Evolutionary conservation across 2,113 vertebrate genomes (phyloP).

Genomic region (Marcusenius ussheri): DNA sequence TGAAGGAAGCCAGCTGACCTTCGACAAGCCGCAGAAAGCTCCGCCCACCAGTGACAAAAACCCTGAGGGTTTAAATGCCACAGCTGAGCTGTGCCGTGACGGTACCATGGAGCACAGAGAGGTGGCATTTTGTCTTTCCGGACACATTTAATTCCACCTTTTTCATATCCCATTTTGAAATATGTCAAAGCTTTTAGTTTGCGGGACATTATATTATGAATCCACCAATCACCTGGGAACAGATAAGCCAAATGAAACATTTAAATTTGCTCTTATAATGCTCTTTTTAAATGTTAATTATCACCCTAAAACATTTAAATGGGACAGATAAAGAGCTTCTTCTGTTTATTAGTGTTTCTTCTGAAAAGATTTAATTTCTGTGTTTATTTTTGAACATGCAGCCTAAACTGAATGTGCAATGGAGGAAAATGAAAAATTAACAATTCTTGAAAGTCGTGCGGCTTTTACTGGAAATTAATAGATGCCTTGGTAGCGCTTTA

Average conservation of each 20-base stretch:
- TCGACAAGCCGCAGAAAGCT: not conserved
- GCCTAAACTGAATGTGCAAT: slow-evolving; percentile 32
- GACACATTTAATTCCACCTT: not conserved
- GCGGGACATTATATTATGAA: slow-evolving; percentile 25
- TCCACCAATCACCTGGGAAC: not conserved
- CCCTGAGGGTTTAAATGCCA: slow-evolving; percentile 1
- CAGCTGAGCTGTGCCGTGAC: not conserved
- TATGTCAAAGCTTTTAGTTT: slow-evolving; percentile 42
- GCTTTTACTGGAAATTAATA: slow-evolving; percentile 53
- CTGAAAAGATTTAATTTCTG: slow-evolving; percentile 38
- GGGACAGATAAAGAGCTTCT: slow-evolving; percentile 10
- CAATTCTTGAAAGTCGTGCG: slow-evolving; percentile 33
- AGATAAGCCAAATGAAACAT: not conserved
- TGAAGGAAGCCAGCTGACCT: not conserved
- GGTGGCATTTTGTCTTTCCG: not conserved
- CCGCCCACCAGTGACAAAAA: not conserved
- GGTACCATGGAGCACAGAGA: not conserved
- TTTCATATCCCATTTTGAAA: slow-evolving; percentile 34
- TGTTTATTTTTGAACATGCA: slow-evolving; percentile 34
- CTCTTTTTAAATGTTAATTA: slow-evolving; percentile 35
- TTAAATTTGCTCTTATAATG: slow-evolving; percentile 23
- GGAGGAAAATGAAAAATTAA: slow-evolving; percentile 44
- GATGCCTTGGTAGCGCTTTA: slow-evolving; percentile 44
- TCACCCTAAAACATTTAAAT: slow-evolving; percentile 24
- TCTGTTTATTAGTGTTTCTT: slow-evolving; percentile 38